A percentile compares a stretch with the other conserved stretches of the same genome.
Conservation (phyloP, 2,113 vertebrate genomes). For the Rhodinocichla rosea region DNA sequence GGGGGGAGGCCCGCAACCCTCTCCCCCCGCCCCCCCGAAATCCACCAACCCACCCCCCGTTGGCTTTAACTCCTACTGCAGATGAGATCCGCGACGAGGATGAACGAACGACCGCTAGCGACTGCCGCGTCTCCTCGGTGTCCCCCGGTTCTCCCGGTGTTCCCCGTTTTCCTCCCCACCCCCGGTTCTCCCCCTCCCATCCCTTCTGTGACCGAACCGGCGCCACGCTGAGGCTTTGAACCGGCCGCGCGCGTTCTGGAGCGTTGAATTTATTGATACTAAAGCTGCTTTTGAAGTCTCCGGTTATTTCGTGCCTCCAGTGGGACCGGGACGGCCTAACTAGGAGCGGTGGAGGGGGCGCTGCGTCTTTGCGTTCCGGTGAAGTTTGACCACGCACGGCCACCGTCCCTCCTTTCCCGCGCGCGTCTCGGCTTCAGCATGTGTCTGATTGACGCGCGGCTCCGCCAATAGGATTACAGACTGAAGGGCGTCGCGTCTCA, state of each 20-base stretch:
- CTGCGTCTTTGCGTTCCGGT: rapidly evolving
- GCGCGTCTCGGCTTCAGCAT: rapidly evolving
- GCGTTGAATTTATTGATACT: neutral
- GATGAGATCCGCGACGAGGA: neutral
- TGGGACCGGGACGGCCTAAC: rapidly evolving
- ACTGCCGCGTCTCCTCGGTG: no score
- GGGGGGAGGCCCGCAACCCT: no score
- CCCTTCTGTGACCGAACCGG: no score
- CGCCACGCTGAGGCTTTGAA: neutral
- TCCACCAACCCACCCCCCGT: rapidly evolving
- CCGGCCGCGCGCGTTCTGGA: neutral
- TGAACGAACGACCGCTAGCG: neutral
- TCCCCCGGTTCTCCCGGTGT: neutral
- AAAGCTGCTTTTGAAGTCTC: neutral
- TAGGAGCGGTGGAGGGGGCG: rapidly evolving
- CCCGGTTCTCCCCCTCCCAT: no score
- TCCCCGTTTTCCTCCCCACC: neutral
- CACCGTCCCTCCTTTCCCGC: neutral
- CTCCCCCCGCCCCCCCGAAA: no score
- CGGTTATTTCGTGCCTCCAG: neutral
- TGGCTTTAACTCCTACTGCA: neutral
- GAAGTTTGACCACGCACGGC: rapidly evolving
- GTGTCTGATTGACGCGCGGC: rapidly evolving
- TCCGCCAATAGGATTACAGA: rapidly evolving
- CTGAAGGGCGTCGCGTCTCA: rapidly evolving